phyloP scores from a whole-genome alignment of 2,113 vertebrate species.

The Phalacrocorax brasilianus region DNA sequence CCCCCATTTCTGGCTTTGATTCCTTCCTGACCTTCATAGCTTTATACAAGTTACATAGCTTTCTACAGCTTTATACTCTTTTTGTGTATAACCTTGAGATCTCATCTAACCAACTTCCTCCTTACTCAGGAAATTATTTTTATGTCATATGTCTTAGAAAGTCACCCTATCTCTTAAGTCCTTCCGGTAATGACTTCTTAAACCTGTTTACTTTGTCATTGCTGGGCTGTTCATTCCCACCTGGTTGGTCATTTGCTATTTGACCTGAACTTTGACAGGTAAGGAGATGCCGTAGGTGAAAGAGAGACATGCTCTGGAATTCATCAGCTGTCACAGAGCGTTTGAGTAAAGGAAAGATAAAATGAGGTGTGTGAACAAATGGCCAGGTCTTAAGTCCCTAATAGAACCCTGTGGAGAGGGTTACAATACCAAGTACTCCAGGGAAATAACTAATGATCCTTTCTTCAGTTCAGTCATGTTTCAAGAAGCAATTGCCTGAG shows the following conservation, averaged over 20 bases:
- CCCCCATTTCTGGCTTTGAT: background rate
- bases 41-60: background rate
- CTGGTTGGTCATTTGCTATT: background rate
- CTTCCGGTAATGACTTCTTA: background rate
- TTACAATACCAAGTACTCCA: conserved; percentile 38
- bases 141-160: background rate
- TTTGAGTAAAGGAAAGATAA: conserved; percentile 6
- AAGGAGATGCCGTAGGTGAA: background rate
- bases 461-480: conserved; percentile 54
- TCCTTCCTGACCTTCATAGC: background rate
- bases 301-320: background rate
- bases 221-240: background rate
- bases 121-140: background rate
- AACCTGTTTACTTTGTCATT: background rate
- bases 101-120: background rate
- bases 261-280: background rate
- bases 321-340: background rate
- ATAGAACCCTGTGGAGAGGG: conserved; percentile 39
- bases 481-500: conserved; percentile 34
- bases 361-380: conserved; percentile 24
- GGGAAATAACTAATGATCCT: conserved; percentile 59
- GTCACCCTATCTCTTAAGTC: background rate
- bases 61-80: background rate
- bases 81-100: background rate
- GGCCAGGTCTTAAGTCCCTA: conserved; percentile 27